These are phyloP conservation scores for Eulemur mongoz DNA, from an alignment of 2,797 vertebrate species.

Conservation along the genomic window DNA sequence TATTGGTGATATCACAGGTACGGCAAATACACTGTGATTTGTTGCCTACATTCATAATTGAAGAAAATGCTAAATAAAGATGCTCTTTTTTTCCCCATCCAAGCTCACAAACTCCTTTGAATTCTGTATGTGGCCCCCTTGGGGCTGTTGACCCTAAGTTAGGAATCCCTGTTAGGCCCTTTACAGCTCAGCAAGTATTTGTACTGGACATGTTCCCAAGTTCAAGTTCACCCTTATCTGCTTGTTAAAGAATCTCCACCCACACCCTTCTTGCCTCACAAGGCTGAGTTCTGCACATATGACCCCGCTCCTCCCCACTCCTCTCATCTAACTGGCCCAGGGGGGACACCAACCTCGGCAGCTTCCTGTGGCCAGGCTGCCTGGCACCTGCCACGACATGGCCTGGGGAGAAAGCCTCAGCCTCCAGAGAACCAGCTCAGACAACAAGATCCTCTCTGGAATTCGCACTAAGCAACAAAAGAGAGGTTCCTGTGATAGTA, in stretches of 20 bases:
- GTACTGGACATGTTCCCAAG: background rate
- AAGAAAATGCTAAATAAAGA: constrained; percentile 32
- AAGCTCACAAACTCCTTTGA: background rate
- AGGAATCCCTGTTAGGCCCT: background rate
- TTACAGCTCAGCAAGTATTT: background rate
- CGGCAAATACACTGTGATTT: background rate
- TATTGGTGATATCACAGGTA: background rate
- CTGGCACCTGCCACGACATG: background rate
- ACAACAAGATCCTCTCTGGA: background rate
- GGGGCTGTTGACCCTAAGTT: background rate
- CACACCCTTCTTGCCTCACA: background rate
- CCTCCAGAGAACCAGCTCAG: background rate
- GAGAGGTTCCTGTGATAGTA: background rate
- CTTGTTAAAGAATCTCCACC: background rate
- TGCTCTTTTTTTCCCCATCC: background rate
- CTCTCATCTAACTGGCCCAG: background rate
- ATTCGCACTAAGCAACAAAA: background rate
- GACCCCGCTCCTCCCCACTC: background rate
- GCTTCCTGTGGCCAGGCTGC: background rate
- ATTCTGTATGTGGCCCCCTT: background rate
- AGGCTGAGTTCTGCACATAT: background rate
- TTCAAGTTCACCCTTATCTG: background rate
- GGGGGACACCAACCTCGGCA: background rate
- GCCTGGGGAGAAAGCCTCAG: background rate
- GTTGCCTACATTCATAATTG: background rate